phyloP scores from a whole-genome alignment of 2,797 vertebrate species.

The Melanotaenia nigrans region DNA sequence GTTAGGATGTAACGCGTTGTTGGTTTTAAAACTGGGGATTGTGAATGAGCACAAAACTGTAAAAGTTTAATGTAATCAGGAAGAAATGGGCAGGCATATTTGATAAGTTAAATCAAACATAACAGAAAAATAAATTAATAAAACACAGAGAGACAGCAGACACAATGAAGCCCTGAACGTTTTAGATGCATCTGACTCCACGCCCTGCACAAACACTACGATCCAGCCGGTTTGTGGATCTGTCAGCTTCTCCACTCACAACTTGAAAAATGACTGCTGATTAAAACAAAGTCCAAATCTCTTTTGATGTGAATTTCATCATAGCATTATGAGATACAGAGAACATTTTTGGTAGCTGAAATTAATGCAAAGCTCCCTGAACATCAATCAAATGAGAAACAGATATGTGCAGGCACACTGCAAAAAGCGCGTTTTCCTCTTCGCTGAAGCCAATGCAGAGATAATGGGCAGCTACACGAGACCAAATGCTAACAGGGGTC shows the following conservation, averaged over 20 bases:
- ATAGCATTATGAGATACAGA: slow-evolving; percentile 27
- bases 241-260: slow-evolving; percentile 49
- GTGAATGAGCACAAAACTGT: neutral
- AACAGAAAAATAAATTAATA: neutral
- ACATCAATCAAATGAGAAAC: slow-evolving; percentile 52
- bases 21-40: neutral
- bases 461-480: slow-evolving; percentile 58
- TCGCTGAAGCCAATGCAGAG: slow-evolving; percentile 53
- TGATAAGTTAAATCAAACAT: neutral
- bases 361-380: slow-evolving; percentile 46
- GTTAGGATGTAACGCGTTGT: neutral
- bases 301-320: slow-evolving; percentile 49
- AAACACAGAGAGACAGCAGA: slow-evolving; percentile 35
- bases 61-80: neutral
- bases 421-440: slow-evolving; percentile 64
- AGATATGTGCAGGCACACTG: slow-evolving; percentile 37
- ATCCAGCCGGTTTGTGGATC: slow-evolving; percentile 28
- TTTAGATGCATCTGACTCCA: slow-evolving; percentile 50
- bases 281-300: slow-evolving; percentile 57
- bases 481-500: slow-evolving; percentile 69
- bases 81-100: neutral
- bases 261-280: slow-evolving; percentile 43
- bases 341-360: slow-evolving; percentile 38
- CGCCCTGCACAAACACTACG: slow-evolving; percentile 44
- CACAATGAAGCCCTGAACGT: slow-evolving; percentile 37